Conservation (phyloP, 2,797 vertebrate genomes). For the Luscinia megarhynchos region DNA sequence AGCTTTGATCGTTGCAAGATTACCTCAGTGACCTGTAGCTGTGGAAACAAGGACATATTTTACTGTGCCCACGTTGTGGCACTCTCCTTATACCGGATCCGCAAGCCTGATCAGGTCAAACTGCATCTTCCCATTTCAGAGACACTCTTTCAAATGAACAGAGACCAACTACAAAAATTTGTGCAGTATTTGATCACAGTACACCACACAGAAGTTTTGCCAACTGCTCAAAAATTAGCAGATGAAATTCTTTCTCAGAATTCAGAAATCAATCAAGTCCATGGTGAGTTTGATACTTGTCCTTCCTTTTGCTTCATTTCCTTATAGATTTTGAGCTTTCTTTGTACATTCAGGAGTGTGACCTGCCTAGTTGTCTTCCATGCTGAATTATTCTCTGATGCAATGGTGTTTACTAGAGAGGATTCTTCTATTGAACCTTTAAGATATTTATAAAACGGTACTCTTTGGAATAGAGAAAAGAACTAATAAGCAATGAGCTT, state of each 20-base stretch:
- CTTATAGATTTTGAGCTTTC: neutral
- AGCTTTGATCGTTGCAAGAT: conserved; percentile 99
- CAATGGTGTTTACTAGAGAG: neutral
- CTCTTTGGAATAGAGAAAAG: neutral
- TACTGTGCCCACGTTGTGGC: conserved; percentile 98
- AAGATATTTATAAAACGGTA: neutral
- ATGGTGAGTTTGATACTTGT: conserved; percentile 84
- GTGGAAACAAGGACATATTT: conserved; percentile 99
- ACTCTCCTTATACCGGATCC: conserved; percentile 95
- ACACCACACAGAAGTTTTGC: conserved; percentile 98
- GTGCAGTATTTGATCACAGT: conserved; percentile 99
- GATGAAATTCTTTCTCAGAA: conserved; percentile 99
- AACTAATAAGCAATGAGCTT: neutral
- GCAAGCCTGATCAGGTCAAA: conserved; percentile 97
- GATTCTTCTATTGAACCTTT: neutral
- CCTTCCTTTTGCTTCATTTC: neutral
- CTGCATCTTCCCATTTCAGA: conserved; percentile 99
- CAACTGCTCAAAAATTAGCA: conserved; percentile 96
- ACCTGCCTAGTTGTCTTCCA: neutral
- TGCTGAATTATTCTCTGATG: neutral
- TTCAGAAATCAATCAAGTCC: conserved; percentile 99
- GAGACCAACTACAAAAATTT: conserved; percentile 98
- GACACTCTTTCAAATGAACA: conserved; percentile 98
- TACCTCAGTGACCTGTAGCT: conserved; percentile 97
- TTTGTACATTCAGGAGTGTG: neutral